Evolutionary conservation across 1,140 invertebrate species (phyloP), one percentile per base, ranked within the genome.

Genomic region (Aphis gossypii): DNA sequence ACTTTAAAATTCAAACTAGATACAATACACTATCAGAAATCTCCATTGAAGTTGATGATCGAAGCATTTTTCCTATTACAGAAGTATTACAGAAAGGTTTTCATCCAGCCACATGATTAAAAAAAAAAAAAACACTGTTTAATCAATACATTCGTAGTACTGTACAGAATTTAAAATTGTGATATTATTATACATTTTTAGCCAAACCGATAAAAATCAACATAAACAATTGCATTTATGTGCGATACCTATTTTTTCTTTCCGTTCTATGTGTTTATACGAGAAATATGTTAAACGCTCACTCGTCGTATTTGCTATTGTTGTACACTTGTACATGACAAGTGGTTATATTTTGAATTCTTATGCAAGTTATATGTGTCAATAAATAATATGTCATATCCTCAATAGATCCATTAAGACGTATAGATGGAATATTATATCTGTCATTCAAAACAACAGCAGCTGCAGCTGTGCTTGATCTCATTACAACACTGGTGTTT

Each of bases 381-480:
- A 76, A 76, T 76, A 76, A 76, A 76, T n/a, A 76, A 76, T n/a
- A 76, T 76, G 60, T 76, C 60, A 76, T 76, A 76, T n/a, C 60
- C 35, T 38, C 35, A 38, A 83, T 83, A 83, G 20, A 83, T 83
- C 76, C 76, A 83, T 83, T 35, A 38, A 83, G 20, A 83, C 18
- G 76, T 83, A 38, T 83, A 23, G 76, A 83, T 38, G 76, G 76
- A 38, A 83, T 83, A 83, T 83, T 38, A 83, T 83, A 21, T 18
- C 76, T 83, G 35, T 83, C 76, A 83, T 83, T 83, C 18, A 21
- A 83, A 83, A 83, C 35, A 82, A 82, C 76, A 38, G 35, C 76
- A 83, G 20, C 20, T 38, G 76, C 76, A 83, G n/a, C 76, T 83
- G 76, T 38, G 76, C 38, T 83, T 83, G 76, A 83, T 83, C 76